Conservation (phyloP, 2,888 invertebrate genomes). For the Tetranychus piercei region DNA sequence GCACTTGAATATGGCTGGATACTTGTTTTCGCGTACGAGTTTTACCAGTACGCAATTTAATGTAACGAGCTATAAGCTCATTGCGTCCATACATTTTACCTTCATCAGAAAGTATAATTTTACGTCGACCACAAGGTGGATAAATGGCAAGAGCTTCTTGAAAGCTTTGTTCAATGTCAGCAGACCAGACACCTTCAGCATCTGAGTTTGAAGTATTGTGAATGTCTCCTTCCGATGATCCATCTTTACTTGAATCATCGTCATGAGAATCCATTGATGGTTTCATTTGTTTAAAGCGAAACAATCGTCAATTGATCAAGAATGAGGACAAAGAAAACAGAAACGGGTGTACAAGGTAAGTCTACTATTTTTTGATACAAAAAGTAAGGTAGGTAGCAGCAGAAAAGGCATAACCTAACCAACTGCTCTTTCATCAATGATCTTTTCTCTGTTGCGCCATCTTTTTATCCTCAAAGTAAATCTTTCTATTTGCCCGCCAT, state of each 20-base stretch:
- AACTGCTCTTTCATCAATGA: too few relatives aligned
- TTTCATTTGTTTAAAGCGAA: background rate
- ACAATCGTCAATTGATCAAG: background rate
- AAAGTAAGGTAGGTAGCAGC: too few relatives aligned
- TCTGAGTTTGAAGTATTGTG: conserved; percentile 38
- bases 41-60: conserved; percentile 96
- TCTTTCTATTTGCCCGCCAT: too few relatives aligned
- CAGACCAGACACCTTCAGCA: conserved; percentile 99
- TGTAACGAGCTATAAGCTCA: conserved; percentile 98
- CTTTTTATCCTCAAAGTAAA: too few relatives aligned
- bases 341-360: too few relatives aligned
- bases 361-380: too few relatives aligned
- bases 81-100: conserved; percentile 99
- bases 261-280: conserved; percentile 18
- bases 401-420: too few relatives aligned
- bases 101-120: conserved; percentile 98
- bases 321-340: too few relatives aligned
- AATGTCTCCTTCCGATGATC: conserved; percentile 20
- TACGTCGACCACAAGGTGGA: conserved; percentile 95
- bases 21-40: conserved; percentile 99
- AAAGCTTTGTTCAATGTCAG: conserved; percentile 99
- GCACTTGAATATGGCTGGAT: conserved; percentile 98
- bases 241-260: conserved; percentile 22
- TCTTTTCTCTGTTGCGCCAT: too few relatives aligned
- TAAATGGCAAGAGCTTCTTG: conserved; percentile 99